Percentiles rank a stretch among this genome's conserved stretches.
Conservation (phyloP, 2,113 vertebrate species). For the Pagrus major region DNA sequence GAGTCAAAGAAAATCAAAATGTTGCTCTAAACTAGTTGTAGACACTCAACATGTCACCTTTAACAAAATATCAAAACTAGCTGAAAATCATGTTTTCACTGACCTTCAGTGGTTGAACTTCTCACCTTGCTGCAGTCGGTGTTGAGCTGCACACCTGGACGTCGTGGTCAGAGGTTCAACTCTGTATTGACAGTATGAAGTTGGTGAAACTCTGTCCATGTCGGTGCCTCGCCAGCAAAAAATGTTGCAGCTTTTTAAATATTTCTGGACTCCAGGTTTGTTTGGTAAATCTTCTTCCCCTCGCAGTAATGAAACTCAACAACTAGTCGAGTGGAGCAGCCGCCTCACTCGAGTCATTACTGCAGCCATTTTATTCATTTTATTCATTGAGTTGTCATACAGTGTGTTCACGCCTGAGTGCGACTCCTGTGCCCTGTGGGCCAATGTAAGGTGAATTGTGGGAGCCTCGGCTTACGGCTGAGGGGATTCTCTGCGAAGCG, state of each 20-base stretch:
- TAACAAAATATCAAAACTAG: too few relatives aligned
- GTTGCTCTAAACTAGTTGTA: background rate
- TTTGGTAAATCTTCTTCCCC: slow-evolving; percentile 30
- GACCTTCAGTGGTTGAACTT: background rate
- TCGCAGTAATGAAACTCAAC: slow-evolving; percentile 9
- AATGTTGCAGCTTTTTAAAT: background rate
- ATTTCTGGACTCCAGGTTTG: slow-evolving; percentile 18
- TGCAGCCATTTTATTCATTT: slow-evolving; percentile 59
- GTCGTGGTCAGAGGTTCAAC: background rate
- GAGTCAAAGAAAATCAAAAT: background rate
- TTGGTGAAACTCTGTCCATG: background rate
- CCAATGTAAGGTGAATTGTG: slow-evolving; percentile 23
- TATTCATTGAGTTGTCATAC: slow-evolving; percentile 72
- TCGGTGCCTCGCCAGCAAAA: accelerated
- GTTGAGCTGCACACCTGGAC: too few relatives aligned
- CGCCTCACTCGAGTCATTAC: slow-evolving; percentile 63
- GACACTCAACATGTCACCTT: background rate
- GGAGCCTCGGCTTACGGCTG: slow-evolving; percentile 15
- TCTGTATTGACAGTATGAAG: background rate
- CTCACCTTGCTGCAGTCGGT: background rate
- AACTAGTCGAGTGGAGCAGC: slow-evolving; percentile 48
- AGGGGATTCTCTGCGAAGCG: background rate
- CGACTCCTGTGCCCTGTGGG: slow-evolving; percentile 20
- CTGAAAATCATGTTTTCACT: too few relatives aligned
- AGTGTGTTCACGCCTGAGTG: slow-evolving; percentile 65